A percentile compares a stretch with the other conserved stretches of the same genome.
Evolutionary conservation across 2,888 invertebrate species (phyloP).

Genomic region (Malthinus seriepunctatus): DNA sequence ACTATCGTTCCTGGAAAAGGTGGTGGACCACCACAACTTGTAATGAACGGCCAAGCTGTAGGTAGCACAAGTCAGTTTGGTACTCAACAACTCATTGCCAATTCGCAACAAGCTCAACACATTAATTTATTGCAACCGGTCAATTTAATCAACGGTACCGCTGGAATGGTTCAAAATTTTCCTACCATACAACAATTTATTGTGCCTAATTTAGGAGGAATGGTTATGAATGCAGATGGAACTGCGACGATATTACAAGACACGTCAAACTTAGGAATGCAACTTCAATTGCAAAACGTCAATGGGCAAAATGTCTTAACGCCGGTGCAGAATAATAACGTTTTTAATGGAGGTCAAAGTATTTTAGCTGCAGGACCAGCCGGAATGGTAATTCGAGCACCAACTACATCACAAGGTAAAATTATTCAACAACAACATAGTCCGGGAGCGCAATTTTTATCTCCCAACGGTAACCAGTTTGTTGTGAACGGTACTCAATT

Average conservation of each 20-base stretch:
- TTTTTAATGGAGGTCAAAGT: conserved; percentile 68
- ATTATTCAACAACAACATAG: conserved; percentile 69
- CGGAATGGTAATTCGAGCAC: conserved; percentile 79
- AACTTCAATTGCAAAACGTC: conserved; percentile 78
- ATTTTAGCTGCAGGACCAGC: conserved; percentile 68
- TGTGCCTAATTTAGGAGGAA: conserved; percentile 76
- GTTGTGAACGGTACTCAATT: conserved; percentile 74
- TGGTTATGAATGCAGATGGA: conserved; percentile 80
- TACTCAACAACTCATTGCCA: conserved; percentile 69
- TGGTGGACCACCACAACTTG: conserved; percentile 72
- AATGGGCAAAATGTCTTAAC: conserved; percentile 77
- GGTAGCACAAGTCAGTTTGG: conserved; percentile 63
- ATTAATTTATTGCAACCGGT: conserved; percentile 81
- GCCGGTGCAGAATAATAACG: conserved; percentile 67
- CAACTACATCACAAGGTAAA: conserved; percentile 69
- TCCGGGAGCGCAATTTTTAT: conserved; percentile 72
- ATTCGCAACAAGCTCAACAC: conserved; percentile 58
- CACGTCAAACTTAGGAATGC: conserved; percentile 70
- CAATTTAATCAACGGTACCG: conserved; percentile 73
- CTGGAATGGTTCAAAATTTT: conserved; percentile 73
- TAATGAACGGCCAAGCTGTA: conserved; percentile 72
- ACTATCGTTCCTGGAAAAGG: conserved; percentile 78
- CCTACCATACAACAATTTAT: conserved; percentile 82
- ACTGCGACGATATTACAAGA: conserved; percentile 74
- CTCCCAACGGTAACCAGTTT: conserved; percentile 74